Percentiles rank a stretch among this genome's conserved stretches.
phyloP scores from a whole-genome alignment of 2,113 vertebrate genomes.

The Dermatemys mawii region DNA sequence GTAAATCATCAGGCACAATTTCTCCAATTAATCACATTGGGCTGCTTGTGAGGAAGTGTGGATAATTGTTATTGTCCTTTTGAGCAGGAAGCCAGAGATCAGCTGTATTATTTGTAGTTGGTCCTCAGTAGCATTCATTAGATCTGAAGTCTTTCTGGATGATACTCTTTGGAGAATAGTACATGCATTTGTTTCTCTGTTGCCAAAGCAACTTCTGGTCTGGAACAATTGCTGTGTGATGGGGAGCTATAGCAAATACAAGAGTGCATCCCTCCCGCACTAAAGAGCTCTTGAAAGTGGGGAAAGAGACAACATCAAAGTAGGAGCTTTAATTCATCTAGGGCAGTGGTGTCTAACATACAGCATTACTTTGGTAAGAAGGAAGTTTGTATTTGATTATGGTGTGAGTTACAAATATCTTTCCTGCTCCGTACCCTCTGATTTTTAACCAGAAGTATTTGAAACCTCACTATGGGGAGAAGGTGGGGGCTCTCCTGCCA shows the following conservation, averaged over 20 bases:
- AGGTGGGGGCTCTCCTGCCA: background rate
- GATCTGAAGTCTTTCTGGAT: background rate
- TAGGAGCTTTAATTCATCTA: background rate
- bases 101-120: background rate
- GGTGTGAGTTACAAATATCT: background rate
- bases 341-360: background rate
- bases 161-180: background rate
- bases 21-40: background rate
- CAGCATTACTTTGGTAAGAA: background rate
- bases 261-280: background rate
- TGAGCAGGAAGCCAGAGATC: background rate
- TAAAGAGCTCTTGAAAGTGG: background rate
- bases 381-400: background rate
- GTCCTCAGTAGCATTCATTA: background rate
- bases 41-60: background rate
- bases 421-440: background rate
- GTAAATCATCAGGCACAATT: background rate
- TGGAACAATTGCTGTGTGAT: background rate
- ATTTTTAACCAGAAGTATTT: background rate
- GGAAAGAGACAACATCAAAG: background rate
- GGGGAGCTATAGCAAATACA: background rate
- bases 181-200: background rate
- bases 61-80: background rate
- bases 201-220: background rate
- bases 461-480: background rate